These are phyloP conservation scores for Vollenhovia emeryi DNA, from an alignment of 1,140 invertebrate genomes.

Conservation along the genomic window DNA sequence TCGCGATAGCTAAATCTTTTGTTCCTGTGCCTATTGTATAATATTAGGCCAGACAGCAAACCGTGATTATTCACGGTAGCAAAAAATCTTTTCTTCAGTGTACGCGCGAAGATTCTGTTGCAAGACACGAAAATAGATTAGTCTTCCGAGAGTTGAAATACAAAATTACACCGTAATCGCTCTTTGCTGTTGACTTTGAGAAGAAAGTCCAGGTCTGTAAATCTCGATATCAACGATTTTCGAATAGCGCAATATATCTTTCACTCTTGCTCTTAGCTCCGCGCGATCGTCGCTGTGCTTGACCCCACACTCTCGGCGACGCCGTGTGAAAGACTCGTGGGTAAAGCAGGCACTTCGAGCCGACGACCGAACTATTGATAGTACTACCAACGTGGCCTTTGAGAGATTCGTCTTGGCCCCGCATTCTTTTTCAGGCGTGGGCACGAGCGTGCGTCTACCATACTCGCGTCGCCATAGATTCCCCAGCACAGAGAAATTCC, in stretches of 20 bases:
- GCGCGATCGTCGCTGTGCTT: slow-evolving; percentile 52
- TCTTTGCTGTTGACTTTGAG: not conserved
- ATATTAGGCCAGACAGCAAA: no score
- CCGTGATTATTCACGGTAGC: no score
- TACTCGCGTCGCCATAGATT: not conserved
- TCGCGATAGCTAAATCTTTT: no score
- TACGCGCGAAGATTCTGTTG: not conserved
- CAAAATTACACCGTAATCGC: not conserved
- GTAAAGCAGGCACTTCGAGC: slow-evolving; percentile 66
- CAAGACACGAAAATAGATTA: not conserved
- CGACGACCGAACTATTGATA: slow-evolving; percentile 73
- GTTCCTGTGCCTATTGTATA: no score
- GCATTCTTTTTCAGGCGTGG: slow-evolving; percentile 36
- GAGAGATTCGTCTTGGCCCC: slow-evolving; percentile 69
- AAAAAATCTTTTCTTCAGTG: no score
- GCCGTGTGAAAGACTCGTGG: slow-evolving; percentile 64
- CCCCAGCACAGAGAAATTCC: not conserved
- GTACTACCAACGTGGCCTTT: slow-evolving; percentile 71
- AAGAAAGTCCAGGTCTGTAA: not conserved
- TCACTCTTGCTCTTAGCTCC: slow-evolving; percentile 43
- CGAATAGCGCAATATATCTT: not conserved
- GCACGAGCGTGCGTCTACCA: no score
- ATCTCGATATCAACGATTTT: not conserved
- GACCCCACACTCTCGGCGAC: slow-evolving; percentile 55
- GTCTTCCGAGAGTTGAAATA: not conserved